These are phyloP conservation scores for Heteronetta atricapilla DNA, from an alignment of 2,113 vertebrate species.

Conservation along the genomic window DNA sequence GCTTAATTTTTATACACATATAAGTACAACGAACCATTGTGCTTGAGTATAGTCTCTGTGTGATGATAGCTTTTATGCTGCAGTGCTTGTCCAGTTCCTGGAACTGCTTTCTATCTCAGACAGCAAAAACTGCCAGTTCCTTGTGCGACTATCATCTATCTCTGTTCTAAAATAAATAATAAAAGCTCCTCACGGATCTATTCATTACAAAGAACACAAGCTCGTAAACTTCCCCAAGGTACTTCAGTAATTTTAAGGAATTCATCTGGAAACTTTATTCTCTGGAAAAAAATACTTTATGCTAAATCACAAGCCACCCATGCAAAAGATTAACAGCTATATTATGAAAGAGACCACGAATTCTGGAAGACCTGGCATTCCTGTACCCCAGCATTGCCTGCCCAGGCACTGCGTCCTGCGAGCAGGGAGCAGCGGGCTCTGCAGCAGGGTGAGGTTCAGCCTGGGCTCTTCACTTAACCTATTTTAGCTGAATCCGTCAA, in stretches of 20 bases:
- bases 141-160: not conserved
- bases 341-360: fast-evolving
- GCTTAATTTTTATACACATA: not conserved
- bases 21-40: not conserved
- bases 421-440: fast-evolving
- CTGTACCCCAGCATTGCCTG: not conserved
- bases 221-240: not conserved
- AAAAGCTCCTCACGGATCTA: not conserved
- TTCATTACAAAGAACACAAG: not conserved
- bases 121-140: not conserved
- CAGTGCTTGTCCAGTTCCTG: conserved; percentile 8
- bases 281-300: not conserved
- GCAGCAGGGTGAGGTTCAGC: not conserved
- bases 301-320: not conserved
- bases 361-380: not conserved
- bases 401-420: not conserved
- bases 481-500: not conserved
- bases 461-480: not conserved
- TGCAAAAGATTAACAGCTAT: not conserved
- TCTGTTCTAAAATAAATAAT: not conserved
- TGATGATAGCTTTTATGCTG: not conserved
- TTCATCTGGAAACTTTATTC: not conserved
- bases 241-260: not conserved
- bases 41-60: not conserved
- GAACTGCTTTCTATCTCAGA: conserved; percentile 6